Evolutionary conservation across 1,140 invertebrate genomes (phyloP), one percentile per base, ranked within the genome.

Genomic region (Euwallacea fornicatus): DNA sequence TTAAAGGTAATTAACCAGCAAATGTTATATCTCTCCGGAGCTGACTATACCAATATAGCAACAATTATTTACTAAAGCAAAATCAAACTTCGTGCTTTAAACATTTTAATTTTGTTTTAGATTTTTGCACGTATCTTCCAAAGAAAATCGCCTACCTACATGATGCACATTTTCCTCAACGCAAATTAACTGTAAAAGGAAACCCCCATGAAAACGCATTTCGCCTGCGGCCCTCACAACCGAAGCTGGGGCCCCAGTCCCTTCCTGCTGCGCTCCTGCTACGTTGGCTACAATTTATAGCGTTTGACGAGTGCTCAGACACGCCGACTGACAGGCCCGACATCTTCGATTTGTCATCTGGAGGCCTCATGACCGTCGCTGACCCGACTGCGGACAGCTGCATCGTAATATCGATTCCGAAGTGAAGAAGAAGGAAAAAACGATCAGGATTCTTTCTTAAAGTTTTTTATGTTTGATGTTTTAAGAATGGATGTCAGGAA

Each of bases 301-400:
- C 63, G 15, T 55, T 66, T 66, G 63, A 66, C 63, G 63, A 66
- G 63, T 55, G 50, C 33, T 33, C 21, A 55, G 63, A 66, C 63
- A 43, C 8, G 41, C 9, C 47, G 46, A 54, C 41, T 66, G 63
- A 66, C 63, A 55, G 47, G 50, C 33, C 21, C 43, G 63, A 50
- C 53, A 66, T 66, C 47, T 66, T 55, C 9, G 7, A 54, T 9
- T 42, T 11, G 53, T 66, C 63, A 7, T 41, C 42, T 54, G 44
- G 21, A 55, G 63, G 13, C 10, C n/a, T 56, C 8, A 56, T 56
- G 16, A 56, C 21, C 10, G 55, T 15, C 46, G 50, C 33, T 54
- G 63, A 44, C 55, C 11, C 46, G 42, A 21, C 7, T 21, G 50
- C 47, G 64, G 53, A 55, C 41, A 53, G 64, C 16, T 21, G 16